Evolutionary conservation across 1,140 invertebrate species (phyloP).

Genomic region (Drosophila tsacasi): DNA sequence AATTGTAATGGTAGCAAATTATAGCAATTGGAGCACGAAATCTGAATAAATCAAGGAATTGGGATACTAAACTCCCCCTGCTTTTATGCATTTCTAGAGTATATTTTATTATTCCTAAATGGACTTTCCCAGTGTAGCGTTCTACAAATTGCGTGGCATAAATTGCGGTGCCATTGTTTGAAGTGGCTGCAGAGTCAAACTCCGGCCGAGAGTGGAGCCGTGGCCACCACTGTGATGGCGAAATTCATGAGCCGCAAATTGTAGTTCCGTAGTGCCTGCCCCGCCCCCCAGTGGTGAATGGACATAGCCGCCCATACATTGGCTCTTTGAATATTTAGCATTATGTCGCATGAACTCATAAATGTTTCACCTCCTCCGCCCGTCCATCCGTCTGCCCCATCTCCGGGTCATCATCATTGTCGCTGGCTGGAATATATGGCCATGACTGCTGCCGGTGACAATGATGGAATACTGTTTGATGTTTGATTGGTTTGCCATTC

Average conservation of each 20-base stretch:
- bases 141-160: slow-evolving; percentile 66
- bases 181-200: slow-evolving; percentile 28
- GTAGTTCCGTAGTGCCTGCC: slow-evolving; percentile 25
- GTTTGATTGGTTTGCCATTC: slow-evolving; percentile 67
- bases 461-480: slow-evolving; percentile 72
- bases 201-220: slow-evolving; percentile 3
- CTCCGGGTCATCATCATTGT: slow-evolving; percentile 16
- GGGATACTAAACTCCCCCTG: slow-evolving; percentile 4
- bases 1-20: background rate
- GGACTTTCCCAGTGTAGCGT: slow-evolving; percentile 6
- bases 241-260: slow-evolving; percentile 69
- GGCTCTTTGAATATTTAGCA: slow-evolving; percentile 61
- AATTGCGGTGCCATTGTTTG: slow-evolving; percentile 63
- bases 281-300: slow-evolving; percentile 22
- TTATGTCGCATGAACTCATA: slow-evolving; percentile 51
- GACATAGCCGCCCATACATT: slow-evolving; percentile 19
- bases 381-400: background rate
- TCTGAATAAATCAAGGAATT: slow-evolving; percentile 1
- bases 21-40: background rate
- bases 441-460: slow-evolving; percentile 57
- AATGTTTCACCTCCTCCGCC: slow-evolving; percentile 41
- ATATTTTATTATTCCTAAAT: background rate
- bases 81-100: background rate
- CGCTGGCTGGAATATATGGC: slow-evolving; percentile 14
- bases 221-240: slow-evolving; percentile 17